Conservation (phyloP, 1,140 invertebrate genomes). For the Drosophila rhopaloa region DNA sequence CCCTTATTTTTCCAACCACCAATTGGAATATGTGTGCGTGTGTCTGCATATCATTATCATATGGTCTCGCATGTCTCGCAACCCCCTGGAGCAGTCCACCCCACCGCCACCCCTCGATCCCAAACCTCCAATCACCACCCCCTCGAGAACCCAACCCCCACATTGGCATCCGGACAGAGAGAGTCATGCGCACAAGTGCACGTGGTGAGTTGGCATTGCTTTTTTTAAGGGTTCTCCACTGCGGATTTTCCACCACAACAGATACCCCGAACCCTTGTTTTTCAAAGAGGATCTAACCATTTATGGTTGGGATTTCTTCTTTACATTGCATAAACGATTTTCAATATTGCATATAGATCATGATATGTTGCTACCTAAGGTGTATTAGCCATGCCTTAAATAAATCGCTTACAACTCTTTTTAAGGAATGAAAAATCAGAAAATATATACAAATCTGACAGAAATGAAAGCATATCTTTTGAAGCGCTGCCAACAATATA, state of each 20-base stretch:
- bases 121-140: slow-evolving; percentile 18
- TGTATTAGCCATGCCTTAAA: no score
- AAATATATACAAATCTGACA: no score
- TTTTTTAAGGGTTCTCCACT: slow-evolving; percentile 15
- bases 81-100: slow-evolving; percentile 31
- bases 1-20: slow-evolving; percentile 76
- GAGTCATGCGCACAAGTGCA: slow-evolving; percentile 75
- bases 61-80: slow-evolving; percentile 65
- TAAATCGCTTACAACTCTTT: no score
- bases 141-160: slow-evolving; percentile 25
- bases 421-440: no score
- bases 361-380: background rate
- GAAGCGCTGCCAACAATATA: no score
- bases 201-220: slow-evolving; percentile 56
- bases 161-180: background rate
- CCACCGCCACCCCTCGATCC: slow-evolving; percentile 3
- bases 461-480: no score
- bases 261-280: slow-evolving; percentile 16
- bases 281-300: slow-evolving; percentile 11
- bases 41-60: slow-evolving; percentile 75
- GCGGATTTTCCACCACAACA: slow-evolving; percentile 17
- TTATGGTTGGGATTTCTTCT: background rate
- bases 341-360: background rate
- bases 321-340: background rate
- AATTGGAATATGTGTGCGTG: slow-evolving; percentile 55